These are phyloP conservation scores for Sminthurides bifidus DNA, from an alignment of 1,140 invertebrate species.

Conservation along the genomic window DNA sequence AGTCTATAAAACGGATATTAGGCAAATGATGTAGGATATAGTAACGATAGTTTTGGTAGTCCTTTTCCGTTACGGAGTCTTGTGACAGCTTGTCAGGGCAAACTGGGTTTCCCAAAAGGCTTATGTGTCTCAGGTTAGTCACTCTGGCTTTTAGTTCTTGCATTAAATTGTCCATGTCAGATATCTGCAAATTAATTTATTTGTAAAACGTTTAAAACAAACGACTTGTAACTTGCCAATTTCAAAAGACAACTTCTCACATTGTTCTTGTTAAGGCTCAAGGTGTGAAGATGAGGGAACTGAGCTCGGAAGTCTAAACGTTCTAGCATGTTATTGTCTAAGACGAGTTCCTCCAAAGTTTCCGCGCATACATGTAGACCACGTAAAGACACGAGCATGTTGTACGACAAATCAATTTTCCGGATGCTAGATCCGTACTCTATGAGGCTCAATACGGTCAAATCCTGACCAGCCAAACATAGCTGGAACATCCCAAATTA, in stretches of 20 bases:
- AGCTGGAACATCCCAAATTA: slow-evolving; percentile 23
- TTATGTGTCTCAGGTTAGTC: slow-evolving; percentile 16
- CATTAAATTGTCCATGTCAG: slow-evolving; percentile 10
- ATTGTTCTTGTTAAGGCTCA: slow-evolving; percentile 29
- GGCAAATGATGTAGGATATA: slow-evolving; percentile 23
- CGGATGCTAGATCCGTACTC: slow-evolving; percentile 18
- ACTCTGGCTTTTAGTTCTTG: slow-evolving; percentile 6
- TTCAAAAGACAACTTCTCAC: slow-evolving; percentile 9
- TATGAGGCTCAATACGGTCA: slow-evolving; percentile 19
- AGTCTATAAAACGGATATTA: slow-evolving; percentile 24
- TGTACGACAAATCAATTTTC: slow-evolving; percentile 28
- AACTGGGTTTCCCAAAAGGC: slow-evolving; percentile 24
- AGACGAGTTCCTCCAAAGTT: slow-evolving; percentile 26
- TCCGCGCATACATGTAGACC: slow-evolving; percentile 22
- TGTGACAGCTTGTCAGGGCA: slow-evolving; percentile 24
- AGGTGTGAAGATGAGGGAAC: slow-evolving; percentile 27
- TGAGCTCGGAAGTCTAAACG: slow-evolving; percentile 11
- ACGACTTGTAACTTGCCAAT: background rate
- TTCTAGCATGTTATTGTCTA: slow-evolving; percentile 29
- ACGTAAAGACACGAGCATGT: slow-evolving; percentile 3
- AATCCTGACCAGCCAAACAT: slow-evolving; percentile 25
- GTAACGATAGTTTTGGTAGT: slow-evolving; percentile 24
- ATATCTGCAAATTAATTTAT: slow-evolving; percentile 17
- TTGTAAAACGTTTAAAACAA: background rate
- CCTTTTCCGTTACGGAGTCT: slow-evolving; percentile 13